phyloP scores from a whole-genome alignment of 64 coral and sea anemone genomes.

The Actinia equina region DNA sequence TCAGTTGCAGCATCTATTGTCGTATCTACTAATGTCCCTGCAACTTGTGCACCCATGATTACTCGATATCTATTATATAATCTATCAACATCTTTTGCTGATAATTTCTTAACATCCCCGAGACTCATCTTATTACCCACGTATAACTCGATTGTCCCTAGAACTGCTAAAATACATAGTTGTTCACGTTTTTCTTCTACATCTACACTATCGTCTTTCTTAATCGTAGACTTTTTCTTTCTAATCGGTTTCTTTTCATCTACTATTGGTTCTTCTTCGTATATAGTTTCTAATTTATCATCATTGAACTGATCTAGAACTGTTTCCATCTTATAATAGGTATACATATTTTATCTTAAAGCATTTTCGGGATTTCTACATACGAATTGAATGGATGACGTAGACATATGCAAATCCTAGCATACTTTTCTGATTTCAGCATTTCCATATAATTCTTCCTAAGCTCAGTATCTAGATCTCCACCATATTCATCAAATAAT shows the following conservation, averaged over 20 bases:
- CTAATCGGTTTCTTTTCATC: neutral
- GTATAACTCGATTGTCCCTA: neutral
- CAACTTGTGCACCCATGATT: neutral
- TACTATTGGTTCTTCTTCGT: neutral
- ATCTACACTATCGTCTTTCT: neutral
- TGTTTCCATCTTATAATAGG: neutral
- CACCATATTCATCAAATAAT: too few species aligned
- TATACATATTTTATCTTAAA: neutral
- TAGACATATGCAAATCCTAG: too few species aligned
- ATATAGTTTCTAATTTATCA: neutral
- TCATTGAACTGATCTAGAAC: conserved; percentile 1
- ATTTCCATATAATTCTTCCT: too few species aligned
- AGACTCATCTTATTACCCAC: neutral
- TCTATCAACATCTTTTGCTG: neutral
- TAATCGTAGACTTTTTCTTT: neutral
- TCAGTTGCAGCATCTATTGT: neutral
- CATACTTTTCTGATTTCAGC: too few species aligned
- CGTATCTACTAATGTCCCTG: neutral
- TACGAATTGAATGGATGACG: too few species aligned
- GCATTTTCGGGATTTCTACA: too few species aligned
- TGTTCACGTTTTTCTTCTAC: neutral
- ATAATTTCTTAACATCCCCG: neutral
- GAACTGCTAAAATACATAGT: neutral
- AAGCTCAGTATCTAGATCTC: too few species aligned
- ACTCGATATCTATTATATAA: neutral